A percentile compares a stretch with the other conserved stretches of the same genome.
Evolutionary conservation across 2,113 vertebrate genomes (phyloP).

Genomic region (Xerus inauris): DNA sequence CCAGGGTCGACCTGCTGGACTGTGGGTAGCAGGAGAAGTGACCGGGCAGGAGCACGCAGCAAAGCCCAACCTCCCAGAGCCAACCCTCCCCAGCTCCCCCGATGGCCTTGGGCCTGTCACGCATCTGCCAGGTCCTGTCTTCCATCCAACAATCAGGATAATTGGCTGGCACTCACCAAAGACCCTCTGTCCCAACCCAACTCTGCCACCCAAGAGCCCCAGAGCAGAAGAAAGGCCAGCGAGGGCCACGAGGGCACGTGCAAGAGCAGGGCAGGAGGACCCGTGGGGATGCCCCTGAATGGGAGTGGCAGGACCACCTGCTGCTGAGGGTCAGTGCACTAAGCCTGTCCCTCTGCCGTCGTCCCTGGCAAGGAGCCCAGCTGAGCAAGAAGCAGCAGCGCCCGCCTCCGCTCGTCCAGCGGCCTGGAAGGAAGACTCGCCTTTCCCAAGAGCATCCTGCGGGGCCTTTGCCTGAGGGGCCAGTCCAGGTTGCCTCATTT

Average conservation of each 20-base stretch:
- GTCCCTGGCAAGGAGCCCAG: not conserved
- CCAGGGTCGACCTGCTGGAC: too few relatives aligned
- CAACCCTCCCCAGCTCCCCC: too few relatives aligned
- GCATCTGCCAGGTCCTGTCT: not conserved
- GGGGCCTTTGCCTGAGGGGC: too few relatives aligned
- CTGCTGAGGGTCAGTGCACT: not conserved
- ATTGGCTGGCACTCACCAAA: not conserved
- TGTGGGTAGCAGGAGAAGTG: accelerated
- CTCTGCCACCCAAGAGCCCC: not conserved
- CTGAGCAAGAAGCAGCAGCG: too few relatives aligned
- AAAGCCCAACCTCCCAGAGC: too few relatives aligned
- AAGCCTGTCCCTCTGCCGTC: not conserved
- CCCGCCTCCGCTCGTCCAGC: too few relatives aligned
- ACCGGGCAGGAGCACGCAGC: too few relatives aligned
- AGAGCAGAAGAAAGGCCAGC: not conserved
- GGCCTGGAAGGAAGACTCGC: too few relatives aligned
- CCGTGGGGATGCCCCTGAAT: not conserved
- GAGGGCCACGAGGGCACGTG: not conserved
- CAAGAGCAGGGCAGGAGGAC: too few relatives aligned
- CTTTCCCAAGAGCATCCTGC: not conserved
- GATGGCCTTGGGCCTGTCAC: not conserved
- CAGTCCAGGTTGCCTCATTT: not conserved
- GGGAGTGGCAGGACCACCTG: not conserved
- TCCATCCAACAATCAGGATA: accelerated
- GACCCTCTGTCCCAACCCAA: not conserved